These are phyloP conservation scores for Hystrix brachyura DNA, from an alignment of 2,113 vertebrate species.

Conservation along the genomic window DNA sequence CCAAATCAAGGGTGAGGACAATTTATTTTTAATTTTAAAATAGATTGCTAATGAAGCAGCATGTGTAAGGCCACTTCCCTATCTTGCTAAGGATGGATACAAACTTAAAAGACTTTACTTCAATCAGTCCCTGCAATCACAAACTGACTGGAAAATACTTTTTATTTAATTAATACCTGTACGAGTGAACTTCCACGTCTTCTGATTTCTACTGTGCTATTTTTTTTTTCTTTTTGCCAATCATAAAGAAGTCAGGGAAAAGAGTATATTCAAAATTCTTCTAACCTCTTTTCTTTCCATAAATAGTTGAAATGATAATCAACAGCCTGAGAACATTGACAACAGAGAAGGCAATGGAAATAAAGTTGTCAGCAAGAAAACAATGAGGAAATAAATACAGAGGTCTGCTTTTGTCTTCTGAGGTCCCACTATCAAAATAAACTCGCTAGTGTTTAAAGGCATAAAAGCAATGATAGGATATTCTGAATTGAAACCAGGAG, in stretches of 20 bases:
- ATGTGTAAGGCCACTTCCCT: not conserved
- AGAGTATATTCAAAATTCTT: constrained; percentile 70
- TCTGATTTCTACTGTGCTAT: not conserved
- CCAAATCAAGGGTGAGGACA: not conserved
- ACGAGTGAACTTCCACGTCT: not conserved
- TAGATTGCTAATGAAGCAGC: not conserved
- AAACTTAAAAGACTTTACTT: not conserved
- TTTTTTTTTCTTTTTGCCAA: not conserved
- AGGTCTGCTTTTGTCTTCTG: constrained; percentile 65
- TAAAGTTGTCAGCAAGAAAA: constrained; percentile 48
- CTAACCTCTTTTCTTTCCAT: constrained; percentile 69
- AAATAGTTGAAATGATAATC: constrained; percentile 79
- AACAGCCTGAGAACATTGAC: constrained; percentile 78
- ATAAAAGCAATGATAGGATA: not conserved
- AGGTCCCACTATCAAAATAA: constrained; percentile 55
- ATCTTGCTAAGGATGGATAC: not conserved
- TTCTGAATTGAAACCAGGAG: constrained; percentile 49
- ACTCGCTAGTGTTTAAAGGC: constrained; percentile 65
- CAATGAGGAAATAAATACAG: constrained; percentile 64
- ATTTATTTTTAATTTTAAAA: constrained; percentile 41
- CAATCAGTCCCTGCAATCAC: not conserved
- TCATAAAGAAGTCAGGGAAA: not conserved
- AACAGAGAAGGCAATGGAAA: constrained; percentile 59
- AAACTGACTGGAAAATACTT: not conserved
- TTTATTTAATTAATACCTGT: not conserved